phyloP scores from a whole-genome alignment of 2,113 vertebrate species.

The Calyptommatus sinebrachiatus region DNA sequence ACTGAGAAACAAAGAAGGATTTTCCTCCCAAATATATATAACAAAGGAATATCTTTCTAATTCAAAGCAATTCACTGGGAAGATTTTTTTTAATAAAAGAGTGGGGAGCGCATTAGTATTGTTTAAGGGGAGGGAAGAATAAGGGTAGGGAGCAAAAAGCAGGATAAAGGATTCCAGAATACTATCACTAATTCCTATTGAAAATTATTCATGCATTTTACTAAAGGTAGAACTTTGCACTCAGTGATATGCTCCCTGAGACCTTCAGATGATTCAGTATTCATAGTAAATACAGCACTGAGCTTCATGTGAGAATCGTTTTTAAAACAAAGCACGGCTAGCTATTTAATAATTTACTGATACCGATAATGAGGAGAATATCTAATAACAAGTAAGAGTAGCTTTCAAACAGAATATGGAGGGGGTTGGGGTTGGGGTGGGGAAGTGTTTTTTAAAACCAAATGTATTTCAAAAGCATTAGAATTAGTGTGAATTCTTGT shows the following conservation, averaged over 20 bases:
- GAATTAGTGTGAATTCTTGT: conserved; percentile 58
- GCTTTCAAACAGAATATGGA: conserved; percentile 66
- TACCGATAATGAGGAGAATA: conserved; percentile 72
- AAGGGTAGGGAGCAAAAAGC: neutral
- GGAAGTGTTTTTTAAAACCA: neutral
- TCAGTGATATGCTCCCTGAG: conserved; percentile 67
- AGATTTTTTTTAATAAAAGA: conserved; percentile 13
- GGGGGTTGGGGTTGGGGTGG: neutral
- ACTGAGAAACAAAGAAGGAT: neutral
- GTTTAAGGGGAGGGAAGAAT: neutral
- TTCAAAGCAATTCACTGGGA: neutral
- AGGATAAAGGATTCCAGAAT: conserved; percentile 48
- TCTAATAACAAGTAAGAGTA: conserved; percentile 72
- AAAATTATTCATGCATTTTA: conserved; percentile 70
- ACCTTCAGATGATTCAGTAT: conserved; percentile 61
- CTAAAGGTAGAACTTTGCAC: conserved; percentile 73
- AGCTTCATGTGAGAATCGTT: conserved; percentile 68
- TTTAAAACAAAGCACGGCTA: conserved; percentile 80
- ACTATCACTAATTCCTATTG: conserved; percentile 51
- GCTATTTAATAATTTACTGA: conserved; percentile 79
- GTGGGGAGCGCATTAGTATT: conserved; percentile 6
- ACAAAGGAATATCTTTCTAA: conserved; percentile 34
- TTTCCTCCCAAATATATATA: too few relatives aligned
- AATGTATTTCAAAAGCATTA: conserved; percentile 46
- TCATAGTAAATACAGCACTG: conserved; percentile 70